Evolutionary conservation across 1,140 invertebrate species (phyloP).

Genomic region (Neotoxoptera formosana): DNA sequence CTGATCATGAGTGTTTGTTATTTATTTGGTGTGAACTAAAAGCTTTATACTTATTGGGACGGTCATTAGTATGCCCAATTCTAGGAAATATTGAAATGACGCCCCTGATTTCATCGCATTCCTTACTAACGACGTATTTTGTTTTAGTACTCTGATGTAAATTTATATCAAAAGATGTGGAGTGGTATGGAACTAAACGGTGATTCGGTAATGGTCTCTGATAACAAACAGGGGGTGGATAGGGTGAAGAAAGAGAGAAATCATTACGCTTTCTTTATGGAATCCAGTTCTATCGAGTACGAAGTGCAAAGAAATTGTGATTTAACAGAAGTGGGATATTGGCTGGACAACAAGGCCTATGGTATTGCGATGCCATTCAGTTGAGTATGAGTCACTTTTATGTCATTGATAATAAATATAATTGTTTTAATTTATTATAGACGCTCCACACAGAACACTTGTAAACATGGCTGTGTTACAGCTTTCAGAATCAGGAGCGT

Average conservation of each 20-base stretch:
- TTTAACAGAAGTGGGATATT: slow-evolving; percentile 78
- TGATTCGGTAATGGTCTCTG: slow-evolving; percentile 81
- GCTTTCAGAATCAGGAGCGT: slow-evolving; percentile 80
- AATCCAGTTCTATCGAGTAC: slow-evolving; percentile 84
- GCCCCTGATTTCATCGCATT: neutral
- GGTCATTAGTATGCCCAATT: no score
- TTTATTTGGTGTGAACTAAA: no score
- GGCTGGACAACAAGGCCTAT: slow-evolving; percentile 82
- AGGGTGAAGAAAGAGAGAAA: slow-evolving; percentile 76
- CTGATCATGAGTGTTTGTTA: no score
- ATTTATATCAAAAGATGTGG: slow-evolving; percentile 81
- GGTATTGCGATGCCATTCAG: slow-evolving; percentile 80
- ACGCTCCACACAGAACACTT: slow-evolving; percentile 75
- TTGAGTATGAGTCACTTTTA: slow-evolving; percentile 62
- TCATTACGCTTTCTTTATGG: slow-evolving; percentile 84
- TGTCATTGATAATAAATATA: neutral
- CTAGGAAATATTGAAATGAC: no score
- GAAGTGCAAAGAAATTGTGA: slow-evolving; percentile 80
- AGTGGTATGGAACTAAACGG: slow-evolving; percentile 81
- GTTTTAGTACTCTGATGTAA: slow-evolving; percentile 71
- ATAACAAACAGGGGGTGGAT: slow-evolving; percentile 84
- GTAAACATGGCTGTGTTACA: slow-evolving; percentile 79
- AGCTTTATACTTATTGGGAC: no score
- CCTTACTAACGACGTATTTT: neutral
- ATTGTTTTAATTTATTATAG: slow-evolving; percentile 64